These are phyloP conservation scores for Chirona hameri DNA, from an alignment of 2,888 invertebrate species.

Conservation along the genomic window DNA sequence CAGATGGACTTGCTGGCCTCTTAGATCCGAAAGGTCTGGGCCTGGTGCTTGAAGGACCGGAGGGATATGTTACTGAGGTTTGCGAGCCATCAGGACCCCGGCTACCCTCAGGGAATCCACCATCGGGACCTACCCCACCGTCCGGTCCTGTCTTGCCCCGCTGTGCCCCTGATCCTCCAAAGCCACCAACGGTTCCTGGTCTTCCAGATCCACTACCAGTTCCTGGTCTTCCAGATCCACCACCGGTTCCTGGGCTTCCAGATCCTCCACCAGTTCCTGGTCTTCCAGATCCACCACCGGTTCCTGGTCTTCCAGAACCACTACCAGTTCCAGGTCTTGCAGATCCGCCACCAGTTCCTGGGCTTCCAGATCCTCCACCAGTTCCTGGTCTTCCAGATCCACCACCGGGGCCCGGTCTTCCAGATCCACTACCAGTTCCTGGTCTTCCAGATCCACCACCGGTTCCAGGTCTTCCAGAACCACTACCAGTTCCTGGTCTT, in stretches of 20 bases:
- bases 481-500: background rate
- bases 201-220: background rate
- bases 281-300: background rate
- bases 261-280: background rate
- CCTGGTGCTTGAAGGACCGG: background rate
- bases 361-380: background rate
- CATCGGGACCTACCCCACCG: conserved; percentile 33
- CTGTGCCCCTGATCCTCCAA: background rate
- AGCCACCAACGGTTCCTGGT: background rate
- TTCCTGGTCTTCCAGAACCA: conserved; percentile 26
- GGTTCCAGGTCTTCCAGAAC: background rate
- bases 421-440: background rate
- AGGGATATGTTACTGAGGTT: background rate
- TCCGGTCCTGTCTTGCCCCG: conserved; percentile 1
- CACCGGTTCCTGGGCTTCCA: conserved; percentile 7
- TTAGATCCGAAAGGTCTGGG: background rate
- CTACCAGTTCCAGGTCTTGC: background rate
- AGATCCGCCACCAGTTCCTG: conserved; percentile 1
- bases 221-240: background rate
- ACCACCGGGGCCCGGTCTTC: no score
- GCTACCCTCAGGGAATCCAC: conserved; percentile 31
- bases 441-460: conserved; percentile 6
- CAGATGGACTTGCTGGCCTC: background rate
- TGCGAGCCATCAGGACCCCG: conserved; percentile 6
- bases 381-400: no score